Evolutionary conservation across 1,140 invertebrate species (phyloP).

Genomic region (Magallana gigas): DNA sequence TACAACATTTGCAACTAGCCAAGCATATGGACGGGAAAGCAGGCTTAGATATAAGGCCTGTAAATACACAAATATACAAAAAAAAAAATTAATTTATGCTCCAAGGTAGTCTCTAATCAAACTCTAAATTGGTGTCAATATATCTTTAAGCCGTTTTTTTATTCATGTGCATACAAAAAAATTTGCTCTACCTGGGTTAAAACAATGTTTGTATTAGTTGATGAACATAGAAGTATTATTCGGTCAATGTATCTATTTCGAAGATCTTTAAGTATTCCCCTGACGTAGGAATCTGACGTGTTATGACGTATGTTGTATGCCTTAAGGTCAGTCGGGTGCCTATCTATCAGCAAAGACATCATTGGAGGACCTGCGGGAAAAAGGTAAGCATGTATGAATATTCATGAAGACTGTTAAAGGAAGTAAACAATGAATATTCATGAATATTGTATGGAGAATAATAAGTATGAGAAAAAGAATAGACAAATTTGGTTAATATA

Average conservation of each 20-base stretch:
- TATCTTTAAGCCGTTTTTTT: background rate
- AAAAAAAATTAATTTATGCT: too few relatives aligned
- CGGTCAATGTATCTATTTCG: slow-evolving; percentile 59
- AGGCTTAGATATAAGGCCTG: slow-evolving; percentile 61
- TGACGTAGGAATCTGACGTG: slow-evolving; percentile 38
- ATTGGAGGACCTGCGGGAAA: slow-evolving; percentile 59
- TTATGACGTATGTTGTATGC: slow-evolving; percentile 55
- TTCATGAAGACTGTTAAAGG: background rate
- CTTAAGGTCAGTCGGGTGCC: slow-evolving; percentile 56
- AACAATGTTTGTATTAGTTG: slow-evolving; percentile 55
- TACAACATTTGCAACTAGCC: slow-evolving; percentile 67
- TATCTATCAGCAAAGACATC: slow-evolving; percentile 54
- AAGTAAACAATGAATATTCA: background rate
- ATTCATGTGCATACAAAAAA: background rate
- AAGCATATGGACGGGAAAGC: slow-evolving; percentile 65
- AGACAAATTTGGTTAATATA: too few relatives aligned
- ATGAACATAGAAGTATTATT: slow-evolving; percentile 60
- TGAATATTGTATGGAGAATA: background rate
- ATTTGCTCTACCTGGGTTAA: slow-evolving; percentile 60
- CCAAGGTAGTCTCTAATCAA: background rate
- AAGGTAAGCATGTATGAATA: slow-evolving; percentile 2
- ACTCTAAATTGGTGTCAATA: background rate
- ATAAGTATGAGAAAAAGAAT: too few relatives aligned
- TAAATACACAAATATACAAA: background rate
- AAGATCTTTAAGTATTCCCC: slow-evolving; percentile 58